Evolutionary conservation across 2,797 vertebrate species (phyloP).

Genomic region (Protonibea diacanthus): DNA sequence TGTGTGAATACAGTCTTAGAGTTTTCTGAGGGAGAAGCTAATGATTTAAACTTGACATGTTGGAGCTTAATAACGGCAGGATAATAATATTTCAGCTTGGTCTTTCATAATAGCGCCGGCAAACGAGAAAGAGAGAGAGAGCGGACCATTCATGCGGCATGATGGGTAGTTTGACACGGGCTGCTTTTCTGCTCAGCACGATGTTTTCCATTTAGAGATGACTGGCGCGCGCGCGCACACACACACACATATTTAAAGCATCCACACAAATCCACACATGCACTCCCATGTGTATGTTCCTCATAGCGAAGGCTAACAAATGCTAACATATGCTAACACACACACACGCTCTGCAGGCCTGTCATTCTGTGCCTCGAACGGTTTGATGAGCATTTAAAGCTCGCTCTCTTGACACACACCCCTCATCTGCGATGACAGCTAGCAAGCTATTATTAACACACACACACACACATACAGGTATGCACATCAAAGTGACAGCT

Average conservation of each 20-base stretch:
- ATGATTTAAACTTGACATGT: conserved; percentile 67
- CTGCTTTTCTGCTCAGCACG: conserved; percentile 69
- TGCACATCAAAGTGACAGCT: conserved; percentile 64
- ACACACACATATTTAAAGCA: background rate
- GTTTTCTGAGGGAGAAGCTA: conserved; percentile 48
- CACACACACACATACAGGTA: conserved; percentile 60
- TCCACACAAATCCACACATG: conserved; percentile 6
- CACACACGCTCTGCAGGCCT: conserved; percentile 42
- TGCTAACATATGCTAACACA: conserved; percentile 46
- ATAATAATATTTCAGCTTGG: conserved; percentile 69
- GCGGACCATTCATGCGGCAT: conserved; percentile 59
- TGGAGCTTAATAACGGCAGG: conserved; percentile 64
- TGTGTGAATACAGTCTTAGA: conserved; percentile 47
- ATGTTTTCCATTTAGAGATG: conserved; percentile 48
- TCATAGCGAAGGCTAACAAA: conserved; percentile 21
- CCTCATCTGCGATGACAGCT: conserved; percentile 68
- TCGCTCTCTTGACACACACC: conserved; percentile 62
- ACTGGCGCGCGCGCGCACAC: conserved; percentile 4
- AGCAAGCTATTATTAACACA: conserved; percentile 68
- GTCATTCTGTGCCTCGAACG: conserved; percentile 42
- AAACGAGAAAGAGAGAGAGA: conserved; percentile 11
- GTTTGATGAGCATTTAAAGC: conserved; percentile 69
- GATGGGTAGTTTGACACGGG: conserved; percentile 69
- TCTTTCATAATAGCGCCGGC: conserved; percentile 54
- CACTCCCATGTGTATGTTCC: background rate